Evolutionary conservation across 2,113 vertebrate genomes (phyloP).

Genomic region (Elachura formosa): DNA sequence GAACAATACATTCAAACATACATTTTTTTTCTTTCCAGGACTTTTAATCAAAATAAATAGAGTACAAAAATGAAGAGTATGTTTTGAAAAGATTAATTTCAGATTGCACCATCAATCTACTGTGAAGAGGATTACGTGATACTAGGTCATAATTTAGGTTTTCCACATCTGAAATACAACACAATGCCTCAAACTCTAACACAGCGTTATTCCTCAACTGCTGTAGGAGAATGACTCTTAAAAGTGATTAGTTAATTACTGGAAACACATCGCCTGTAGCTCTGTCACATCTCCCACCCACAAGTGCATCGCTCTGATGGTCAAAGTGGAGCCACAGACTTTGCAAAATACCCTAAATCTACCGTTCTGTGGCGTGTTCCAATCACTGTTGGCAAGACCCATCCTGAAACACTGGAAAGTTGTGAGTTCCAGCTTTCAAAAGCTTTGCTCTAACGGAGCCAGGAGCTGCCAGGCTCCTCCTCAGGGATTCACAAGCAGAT

Average conservation of each 20-base stretch:
- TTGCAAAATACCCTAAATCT: not conserved
- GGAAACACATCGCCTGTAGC: not conserved
- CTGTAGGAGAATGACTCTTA: conserved; percentile 47
- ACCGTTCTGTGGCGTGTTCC: not conserved
- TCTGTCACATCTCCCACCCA: not conserved
- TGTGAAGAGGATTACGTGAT: conserved; percentile 52
- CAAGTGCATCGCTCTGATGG: not conserved
- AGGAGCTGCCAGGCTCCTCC: not conserved
- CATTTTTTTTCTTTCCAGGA: conserved; percentile 53
- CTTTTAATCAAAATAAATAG: conserved; percentile 74
- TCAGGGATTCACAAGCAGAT: not conserved
- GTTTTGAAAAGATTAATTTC: conserved; percentile 62
- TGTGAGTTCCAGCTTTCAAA: not conserved
- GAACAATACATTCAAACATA: conserved; percentile 76
- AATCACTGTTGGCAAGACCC: not conserved
- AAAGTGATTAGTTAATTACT: not conserved
- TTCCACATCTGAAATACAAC: conserved; percentile 50
- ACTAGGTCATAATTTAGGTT: conserved; percentile 46
- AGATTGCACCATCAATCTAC: conserved; percentile 73
- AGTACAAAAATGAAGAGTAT: conserved; percentile 71
- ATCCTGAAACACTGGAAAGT: not conserved
- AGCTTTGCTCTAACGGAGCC: not conserved
- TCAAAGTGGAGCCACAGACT: not conserved
- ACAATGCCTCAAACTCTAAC: conserved; percentile 51
- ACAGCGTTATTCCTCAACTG: conserved; percentile 24